Evolutionary conservation across 2,113 vertebrate species (phyloP), one percentile per base, ranked within the genome.

Genomic region (Puma concolor): DNA sequence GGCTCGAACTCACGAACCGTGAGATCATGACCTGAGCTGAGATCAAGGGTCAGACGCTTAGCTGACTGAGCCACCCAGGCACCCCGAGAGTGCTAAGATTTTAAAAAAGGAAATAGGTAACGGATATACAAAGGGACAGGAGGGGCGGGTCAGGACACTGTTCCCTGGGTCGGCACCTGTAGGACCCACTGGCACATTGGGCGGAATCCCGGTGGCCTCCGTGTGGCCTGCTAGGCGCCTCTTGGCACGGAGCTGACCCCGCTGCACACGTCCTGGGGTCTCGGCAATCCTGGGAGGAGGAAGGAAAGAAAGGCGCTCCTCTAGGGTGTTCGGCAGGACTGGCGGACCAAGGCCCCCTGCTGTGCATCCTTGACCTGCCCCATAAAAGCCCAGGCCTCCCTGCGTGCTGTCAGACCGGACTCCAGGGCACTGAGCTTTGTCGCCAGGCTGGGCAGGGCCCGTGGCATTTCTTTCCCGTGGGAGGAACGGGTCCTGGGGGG

Each of bases 201-300:
- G 63, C 7, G 5, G 60, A 29, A 9, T 41, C 33, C 52, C 44
- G 33, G 66, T 21, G 0, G 71, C 81, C 66, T 38, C 60, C 9
- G 0, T 25, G 2, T 0, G 3, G 84, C 63, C 27, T 2, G 1
- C 76, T 41, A 6, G 57, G 27, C 9, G 1, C 38, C 4, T 27
- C 60, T 33, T 27, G 88, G 44, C 64, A 12, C 12, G 50, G 15
- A 33, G 8, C 89, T 7, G 41, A 69, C 33, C 76, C 81, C 52
- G 69, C 69, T 5, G 14, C 38, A 15, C 17, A 0, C 4, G 15
- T 15, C 33, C 76, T 17, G 2, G 38, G 23, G 63, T 38, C 76
- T 88, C 88, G 11, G 93, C n/a, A 1, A 21, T 8, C 11, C 38
- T 57, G 41, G 44, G 27, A 41, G 50, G 69, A 60, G 48, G 27